Evolutionary conservation across 2,888 invertebrate genomes (phyloP), one percentile per base, ranked within the genome.

Genomic region (Andrena camellia): DNA sequence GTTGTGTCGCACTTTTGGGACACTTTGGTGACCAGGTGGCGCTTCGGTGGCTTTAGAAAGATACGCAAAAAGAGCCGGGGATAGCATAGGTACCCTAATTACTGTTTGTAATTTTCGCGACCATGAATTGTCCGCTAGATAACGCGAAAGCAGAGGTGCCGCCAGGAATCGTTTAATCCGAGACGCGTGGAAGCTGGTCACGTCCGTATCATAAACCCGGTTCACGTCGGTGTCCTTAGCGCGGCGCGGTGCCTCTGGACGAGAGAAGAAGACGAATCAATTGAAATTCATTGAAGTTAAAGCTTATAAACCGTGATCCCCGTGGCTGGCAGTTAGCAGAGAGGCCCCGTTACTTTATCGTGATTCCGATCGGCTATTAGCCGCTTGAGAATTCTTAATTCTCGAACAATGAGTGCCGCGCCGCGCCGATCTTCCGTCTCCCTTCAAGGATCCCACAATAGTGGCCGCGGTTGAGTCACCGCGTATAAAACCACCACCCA

Each of bases 391-490:
- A 71, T 81, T 71, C 57, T 68, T 68, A 57, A 59, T 81, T 82
- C 35, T 20, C 63, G 54, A 70, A 64, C 79, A 57, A 73, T 62
- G 48, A 62, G 42, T 5, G 42, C 42, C 50, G 59, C 59, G 29
- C 29, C 48, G n/a, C 8, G 48, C 2, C 10, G 23, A 64, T 69
- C 78, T 78, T 68, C 71, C n/a, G n/a, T 33, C 33, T 33, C 20
- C 7, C 17, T 57, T 26, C 31, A 33, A 8, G 13, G 48, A 78
- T 60, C 64, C 29, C n/a, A 57, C 83, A 77, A 87, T 69, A 69
- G 42, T 69, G 69, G 31, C 71, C 66, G 63, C 35, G 70, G 83
- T 82, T 88, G 88, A 89, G 78, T 89, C 88, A 90, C 76, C 73
- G 60, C 59, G 75, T 66, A 67, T 78, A 72, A 42, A 86, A 70